A percentile compares a stretch with the other conserved stretches of the same genome.
phyloP scores from a whole-genome alignment of 92 coral and sea anemone species.

The Palythoa heliodiscus region DNA sequence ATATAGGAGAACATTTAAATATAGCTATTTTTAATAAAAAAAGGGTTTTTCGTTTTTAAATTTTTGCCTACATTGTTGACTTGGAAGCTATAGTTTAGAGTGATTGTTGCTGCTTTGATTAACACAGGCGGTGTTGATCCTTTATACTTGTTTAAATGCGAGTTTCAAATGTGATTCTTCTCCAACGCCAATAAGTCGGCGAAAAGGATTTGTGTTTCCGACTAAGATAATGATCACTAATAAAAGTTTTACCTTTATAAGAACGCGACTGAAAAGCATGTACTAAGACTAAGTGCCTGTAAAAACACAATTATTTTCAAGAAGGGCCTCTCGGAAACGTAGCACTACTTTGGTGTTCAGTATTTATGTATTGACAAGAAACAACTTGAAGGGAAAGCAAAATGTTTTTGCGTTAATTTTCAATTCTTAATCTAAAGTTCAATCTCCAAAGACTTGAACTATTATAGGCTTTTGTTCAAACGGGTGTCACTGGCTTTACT shows the following conservation, averaged over 20 bases:
- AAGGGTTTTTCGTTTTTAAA: neutral
- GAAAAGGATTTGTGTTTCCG: neutral
- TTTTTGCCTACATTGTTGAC: neutral
- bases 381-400: neutral
- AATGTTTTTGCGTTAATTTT: neutral
- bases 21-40: neutral
- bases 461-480: no score
- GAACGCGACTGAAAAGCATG: neutral
- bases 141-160: neutral
- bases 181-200: conserved; percentile 10
- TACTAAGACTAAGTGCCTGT: neutral
- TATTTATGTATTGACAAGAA: neutral
- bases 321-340: conserved; percentile 15
- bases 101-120: neutral
- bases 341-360: neutral
- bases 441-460: no score
- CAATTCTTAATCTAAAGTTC: neutral
- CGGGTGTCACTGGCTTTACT: no score
- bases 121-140: neutral
- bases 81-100: neutral
- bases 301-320: neutral
- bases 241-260: neutral
- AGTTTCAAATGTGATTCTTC: neutral
- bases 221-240: neutral
- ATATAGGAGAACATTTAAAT: neutral